Evolutionary conservation across 2,888 invertebrate species (phyloP), one percentile per base, ranked within the genome.

Genomic region (Drosophila bunnanda): DNA sequence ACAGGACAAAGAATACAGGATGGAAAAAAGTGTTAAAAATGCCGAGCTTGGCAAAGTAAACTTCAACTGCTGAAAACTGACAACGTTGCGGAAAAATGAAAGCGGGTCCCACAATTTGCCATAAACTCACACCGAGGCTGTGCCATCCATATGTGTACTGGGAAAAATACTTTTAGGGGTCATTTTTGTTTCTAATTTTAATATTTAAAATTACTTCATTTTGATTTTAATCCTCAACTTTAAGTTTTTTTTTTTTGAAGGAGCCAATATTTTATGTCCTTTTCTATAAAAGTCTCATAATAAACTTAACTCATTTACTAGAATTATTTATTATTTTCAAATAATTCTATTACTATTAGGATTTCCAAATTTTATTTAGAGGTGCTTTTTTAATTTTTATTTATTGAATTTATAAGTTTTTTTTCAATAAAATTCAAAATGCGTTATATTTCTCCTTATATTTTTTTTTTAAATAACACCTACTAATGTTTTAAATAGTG

Each of bases 41-140:
- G 67, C 69, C 67, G 69, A 71, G 70, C 61, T 57, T 52, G 20
- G 25, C 53, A 75, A 75, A 32, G 56, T 43, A 58, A 72, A 56
- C 72, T 61, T 70, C 43, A 44, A 46, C 22, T 65, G 56, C 56
- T 56, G 54, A 61, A 69, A 70, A 76, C 53, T 78, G 80, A 65
- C 76, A 80, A 83, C 78, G 80, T 76, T 78, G 84, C 80, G 65
- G 28, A 69, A 76, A 74, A 61, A 38, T 57, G 48, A n/a, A 17
- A 50, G 32, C 48, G 48, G 25, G 75, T 22, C 41, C 59, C 48
- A 53, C 77, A 76, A 72, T 71, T 73, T 67, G 57, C 70, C 34
- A 78, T 74, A 75, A 80, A 57, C 78, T 69, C 76, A 80, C 65
- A 55, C 76, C 76, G 43, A 43, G 66, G 50, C 55, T 56, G 55